Percentiles rank a stretch among this genome's conserved stretches.
These are phyloP conservation scores for Serilophus lunatus DNA, from an alignment of 2,113 vertebrate genomes.

Conservation along the genomic window DNA sequence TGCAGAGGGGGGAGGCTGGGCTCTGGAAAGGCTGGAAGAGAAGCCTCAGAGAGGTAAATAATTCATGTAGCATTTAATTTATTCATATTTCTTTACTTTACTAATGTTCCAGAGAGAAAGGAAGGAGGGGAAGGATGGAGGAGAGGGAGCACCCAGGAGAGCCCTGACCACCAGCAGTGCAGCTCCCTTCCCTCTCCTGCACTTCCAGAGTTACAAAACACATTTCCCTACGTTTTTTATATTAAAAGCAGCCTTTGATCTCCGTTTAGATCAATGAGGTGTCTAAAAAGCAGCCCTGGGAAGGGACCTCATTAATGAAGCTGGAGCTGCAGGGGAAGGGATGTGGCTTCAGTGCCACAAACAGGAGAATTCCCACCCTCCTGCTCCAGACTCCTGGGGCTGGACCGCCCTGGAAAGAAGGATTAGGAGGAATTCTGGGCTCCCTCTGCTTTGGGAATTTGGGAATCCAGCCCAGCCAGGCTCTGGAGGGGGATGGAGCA, in stretches of 20 bases:
- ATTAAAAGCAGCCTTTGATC: not conserved
- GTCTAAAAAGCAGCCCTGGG: not conserved
- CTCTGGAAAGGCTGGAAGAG: not conserved
- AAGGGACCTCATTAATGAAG: not conserved
- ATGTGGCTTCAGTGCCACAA: fast-evolving
- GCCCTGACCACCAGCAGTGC: not conserved
- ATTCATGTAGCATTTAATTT: constrained; percentile 50
- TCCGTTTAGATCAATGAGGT: not conserved
- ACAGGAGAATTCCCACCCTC: not conserved
- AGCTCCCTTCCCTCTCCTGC: not conserved
- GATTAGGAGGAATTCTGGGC: not conserved
- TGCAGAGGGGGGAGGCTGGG: not conserved
- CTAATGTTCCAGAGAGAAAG: constrained; percentile 28
- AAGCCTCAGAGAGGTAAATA: not conserved
- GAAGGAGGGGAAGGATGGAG: not conserved
- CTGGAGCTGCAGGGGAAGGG: not conserved
- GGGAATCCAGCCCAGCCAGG: fast-evolving
- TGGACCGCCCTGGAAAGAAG: not conserved
- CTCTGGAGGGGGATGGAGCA: not conserved
- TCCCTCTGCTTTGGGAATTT: fast-evolving
- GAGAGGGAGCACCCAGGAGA: not conserved
- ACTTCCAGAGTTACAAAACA: not conserved
- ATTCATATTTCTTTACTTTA: constrained; percentile 64
- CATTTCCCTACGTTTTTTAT: not conserved
- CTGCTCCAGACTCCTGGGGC: not conserved